These are phyloP conservation scores for Lophius americanus DNA, from an alignment of 2,797 vertebrate genomes.

Conservation along the genomic window DNA sequence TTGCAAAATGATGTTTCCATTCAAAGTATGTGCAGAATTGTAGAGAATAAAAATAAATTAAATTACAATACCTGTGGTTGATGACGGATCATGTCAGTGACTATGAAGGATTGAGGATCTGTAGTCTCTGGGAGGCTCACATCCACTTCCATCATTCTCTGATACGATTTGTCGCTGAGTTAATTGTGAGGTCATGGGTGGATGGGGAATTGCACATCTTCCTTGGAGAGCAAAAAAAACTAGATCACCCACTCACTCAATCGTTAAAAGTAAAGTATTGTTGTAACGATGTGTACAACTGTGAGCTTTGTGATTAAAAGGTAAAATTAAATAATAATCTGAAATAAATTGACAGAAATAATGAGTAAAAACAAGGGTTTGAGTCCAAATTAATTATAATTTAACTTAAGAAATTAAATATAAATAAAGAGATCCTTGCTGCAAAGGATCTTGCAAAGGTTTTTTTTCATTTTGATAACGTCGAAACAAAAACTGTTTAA, in stretches of 20 bases:
- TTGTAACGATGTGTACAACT: conserved; percentile 33
- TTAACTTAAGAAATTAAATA: no score
- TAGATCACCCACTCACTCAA: conserved; percentile 66
- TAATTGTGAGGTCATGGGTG: conserved; percentile 73
- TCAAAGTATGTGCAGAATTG: not conserved
- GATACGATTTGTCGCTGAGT: conserved; percentile 71
- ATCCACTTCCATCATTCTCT: conserved; percentile 60
- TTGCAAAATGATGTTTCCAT: no score
- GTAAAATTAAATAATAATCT: conserved; percentile 4
- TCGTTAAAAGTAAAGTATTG: conserved; percentile 59
- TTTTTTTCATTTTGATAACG: no score
- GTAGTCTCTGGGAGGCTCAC: conserved; percentile 64
- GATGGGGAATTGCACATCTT: conserved; percentile 67
- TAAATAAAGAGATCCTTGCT: no score
- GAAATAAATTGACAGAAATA: no score
- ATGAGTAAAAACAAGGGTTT: not conserved
- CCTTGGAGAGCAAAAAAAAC: conserved; percentile 70
- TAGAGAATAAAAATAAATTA: conserved; percentile 53
- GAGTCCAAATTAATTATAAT: no score
- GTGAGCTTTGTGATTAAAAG: conserved; percentile 10
- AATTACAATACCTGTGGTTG: conserved; percentile 46
- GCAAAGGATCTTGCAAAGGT: no score
- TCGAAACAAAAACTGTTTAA: no score
- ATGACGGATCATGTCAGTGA: conserved; percentile 54
- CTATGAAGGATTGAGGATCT: conserved; percentile 73